phyloP scores from a whole-genome alignment of 2,113 vertebrate genomes.

The Chinchilla lanigera region DNA sequence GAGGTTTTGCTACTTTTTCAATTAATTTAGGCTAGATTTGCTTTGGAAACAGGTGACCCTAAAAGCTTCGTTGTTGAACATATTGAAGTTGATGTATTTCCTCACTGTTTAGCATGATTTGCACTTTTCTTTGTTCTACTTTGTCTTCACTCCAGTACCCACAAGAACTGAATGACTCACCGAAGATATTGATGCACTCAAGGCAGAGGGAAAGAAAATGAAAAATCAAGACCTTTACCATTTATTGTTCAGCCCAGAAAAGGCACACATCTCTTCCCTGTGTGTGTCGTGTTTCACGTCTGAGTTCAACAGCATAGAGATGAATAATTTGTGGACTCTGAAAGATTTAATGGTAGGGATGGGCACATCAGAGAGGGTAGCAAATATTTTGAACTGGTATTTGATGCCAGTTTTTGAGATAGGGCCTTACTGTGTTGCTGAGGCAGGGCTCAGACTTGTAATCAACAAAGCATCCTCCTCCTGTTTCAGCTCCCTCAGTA shows the following conservation, averaged over 20 bases:
- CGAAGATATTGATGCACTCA: neutral
- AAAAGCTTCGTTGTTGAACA: neutral
- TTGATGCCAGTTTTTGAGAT: neutral
- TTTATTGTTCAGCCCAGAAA: neutral
- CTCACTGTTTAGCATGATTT: neutral
- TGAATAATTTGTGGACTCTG: neutral
- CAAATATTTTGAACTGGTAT: neutral
- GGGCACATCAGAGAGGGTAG: neutral
- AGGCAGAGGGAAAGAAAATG: too few relatives aligned
- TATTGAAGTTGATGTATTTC: neutral
- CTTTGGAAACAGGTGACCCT: neutral
- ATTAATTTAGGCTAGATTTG: neutral
- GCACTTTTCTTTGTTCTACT: neutral
- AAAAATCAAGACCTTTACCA: neutral
- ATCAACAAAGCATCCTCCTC: neutral
- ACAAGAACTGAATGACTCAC: neutral
- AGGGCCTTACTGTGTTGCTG: neutral
- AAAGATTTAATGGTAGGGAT: neutral
- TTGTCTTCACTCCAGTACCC: neutral
- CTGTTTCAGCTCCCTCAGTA: neutral
- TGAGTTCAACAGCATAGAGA: neutral
- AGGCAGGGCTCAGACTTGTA: neutral
- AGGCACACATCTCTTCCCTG: accelerated
- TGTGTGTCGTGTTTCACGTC: neutral
- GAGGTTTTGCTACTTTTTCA: neutral